Evolutionary conservation across 2,797 vertebrate species (phyloP).

Genomic region (Pitangus sulphuratus): DNA sequence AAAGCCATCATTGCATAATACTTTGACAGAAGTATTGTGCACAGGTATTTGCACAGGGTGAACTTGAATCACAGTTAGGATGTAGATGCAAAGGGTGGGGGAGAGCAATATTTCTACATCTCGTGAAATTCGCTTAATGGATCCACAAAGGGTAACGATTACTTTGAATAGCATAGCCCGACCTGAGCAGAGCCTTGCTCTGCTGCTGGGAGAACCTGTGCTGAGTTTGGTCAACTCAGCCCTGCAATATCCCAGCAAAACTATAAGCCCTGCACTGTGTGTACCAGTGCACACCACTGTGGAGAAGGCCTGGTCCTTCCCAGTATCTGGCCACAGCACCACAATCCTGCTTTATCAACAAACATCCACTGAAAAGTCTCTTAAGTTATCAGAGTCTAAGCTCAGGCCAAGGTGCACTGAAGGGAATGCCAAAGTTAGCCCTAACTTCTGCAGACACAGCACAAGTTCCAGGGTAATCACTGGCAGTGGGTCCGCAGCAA

Average conservation of each 20-base stretch:
- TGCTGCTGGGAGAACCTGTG: background rate
- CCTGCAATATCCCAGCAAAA: background rate
- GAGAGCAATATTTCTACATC: background rate
- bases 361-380: background rate
- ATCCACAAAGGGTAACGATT: background rate
- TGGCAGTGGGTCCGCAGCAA: background rate
- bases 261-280: background rate
- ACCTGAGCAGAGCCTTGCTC: background rate
- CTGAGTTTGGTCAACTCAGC: background rate
- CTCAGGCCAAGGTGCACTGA: background rate
- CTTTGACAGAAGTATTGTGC: background rate
- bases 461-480: background rate
- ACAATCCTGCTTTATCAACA: background rate
- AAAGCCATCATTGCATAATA: background rate
- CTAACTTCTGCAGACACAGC: constrained; percentile 17
- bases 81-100: accelerated
- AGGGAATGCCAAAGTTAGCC: background rate
- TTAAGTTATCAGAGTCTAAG: background rate
- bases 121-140: background rate
- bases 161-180: background rate
- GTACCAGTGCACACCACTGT: background rate
- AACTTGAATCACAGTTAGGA: background rate
- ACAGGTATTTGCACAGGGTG: background rate
- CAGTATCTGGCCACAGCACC: background rate
- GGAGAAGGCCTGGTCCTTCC: background rate